phyloP scores from a whole-genome alignment of 2,888 invertebrate species.

The Pristionchus entomophagus region DNA sequence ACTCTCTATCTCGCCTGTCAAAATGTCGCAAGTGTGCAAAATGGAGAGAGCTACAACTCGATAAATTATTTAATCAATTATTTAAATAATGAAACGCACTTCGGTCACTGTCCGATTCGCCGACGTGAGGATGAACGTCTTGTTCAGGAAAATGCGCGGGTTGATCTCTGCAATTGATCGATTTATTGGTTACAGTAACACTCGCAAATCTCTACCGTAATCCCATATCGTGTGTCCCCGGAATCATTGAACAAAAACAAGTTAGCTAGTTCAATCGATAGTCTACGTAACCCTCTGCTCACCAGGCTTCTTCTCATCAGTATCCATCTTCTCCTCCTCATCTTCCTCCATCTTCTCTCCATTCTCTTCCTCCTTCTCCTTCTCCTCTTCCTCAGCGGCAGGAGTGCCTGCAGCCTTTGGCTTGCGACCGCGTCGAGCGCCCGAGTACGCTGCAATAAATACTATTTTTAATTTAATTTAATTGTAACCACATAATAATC shows the following conservation, averaged over 20 bases:
- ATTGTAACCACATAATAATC: not conserved
- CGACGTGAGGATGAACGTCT: constrained; percentile 72
- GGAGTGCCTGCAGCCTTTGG: constrained; percentile 2
- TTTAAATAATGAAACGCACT: too few species aligned
- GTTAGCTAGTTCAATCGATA: not conserved
- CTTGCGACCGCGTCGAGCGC: not conserved
- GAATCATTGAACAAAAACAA: too few species aligned
- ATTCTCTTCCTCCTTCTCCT: not conserved
- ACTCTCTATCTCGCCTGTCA: too few species aligned
- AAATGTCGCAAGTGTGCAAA: too few species aligned
- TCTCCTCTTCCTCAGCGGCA: not conserved
- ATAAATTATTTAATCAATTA: too few species aligned
- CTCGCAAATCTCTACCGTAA: not conserved
- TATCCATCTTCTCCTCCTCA: not conserved
- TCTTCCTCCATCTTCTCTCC: not conserved
- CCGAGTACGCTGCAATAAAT: too few species aligned
- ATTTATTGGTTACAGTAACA: too few species aligned
- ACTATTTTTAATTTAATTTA: not conserved
- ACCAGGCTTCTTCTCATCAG: constrained; percentile 11
- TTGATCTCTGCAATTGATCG: not conserved
- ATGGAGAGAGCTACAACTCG: too few species aligned
- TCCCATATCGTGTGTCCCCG: too few species aligned
- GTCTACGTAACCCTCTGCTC: constrained; percentile 14
- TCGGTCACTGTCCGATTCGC: constrained; percentile 61
- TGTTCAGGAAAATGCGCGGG: constrained; percentile 56